phyloP scores from a whole-genome alignment of 1,140 invertebrate species.

The Ericerus pela region DNA sequence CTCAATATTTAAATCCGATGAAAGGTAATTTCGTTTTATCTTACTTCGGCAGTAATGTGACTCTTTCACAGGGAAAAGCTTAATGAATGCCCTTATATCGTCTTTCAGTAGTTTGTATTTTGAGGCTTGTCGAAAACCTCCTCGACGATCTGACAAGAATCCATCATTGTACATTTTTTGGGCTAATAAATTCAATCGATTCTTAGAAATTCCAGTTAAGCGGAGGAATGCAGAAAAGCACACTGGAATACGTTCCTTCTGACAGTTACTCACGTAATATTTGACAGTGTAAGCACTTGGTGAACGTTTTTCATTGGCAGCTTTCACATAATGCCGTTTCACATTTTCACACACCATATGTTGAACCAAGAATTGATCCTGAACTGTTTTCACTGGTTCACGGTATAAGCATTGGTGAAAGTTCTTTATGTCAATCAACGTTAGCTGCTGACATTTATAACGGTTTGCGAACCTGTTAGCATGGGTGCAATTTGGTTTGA shows the following conservation, averaged over 20 bases:
- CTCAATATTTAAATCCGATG: constrained; percentile 12
- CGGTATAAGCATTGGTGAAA: neutral
- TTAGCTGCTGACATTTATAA: neutral
- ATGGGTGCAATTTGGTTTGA: neutral
- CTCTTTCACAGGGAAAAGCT: neutral
- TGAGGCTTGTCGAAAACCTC: neutral
- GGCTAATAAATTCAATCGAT: neutral
- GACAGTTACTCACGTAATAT: neutral
- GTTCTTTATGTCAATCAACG: neutral
- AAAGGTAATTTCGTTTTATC: neutral
- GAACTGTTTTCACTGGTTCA: neutral
- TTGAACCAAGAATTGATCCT: neutral
- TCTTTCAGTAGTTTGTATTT: neutral
- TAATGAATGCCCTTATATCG: neutral
- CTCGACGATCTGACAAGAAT: neutral
- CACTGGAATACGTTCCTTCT: neutral
- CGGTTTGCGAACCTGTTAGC: too few species aligned
- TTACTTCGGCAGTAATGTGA: constrained; percentile 13
- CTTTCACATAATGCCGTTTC: neutral
- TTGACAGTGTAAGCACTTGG: neutral
- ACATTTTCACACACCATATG: neutral
- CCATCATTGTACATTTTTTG: neutral
- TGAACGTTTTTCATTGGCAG: too few species aligned
- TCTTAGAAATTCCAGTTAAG: neutral
- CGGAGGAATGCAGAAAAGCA: neutral